Percentiles rank a stretch among this genome's conserved stretches.
Conservation (phyloP, 2,888 invertebrate species). For the Ctenicera cuprea region DNA sequence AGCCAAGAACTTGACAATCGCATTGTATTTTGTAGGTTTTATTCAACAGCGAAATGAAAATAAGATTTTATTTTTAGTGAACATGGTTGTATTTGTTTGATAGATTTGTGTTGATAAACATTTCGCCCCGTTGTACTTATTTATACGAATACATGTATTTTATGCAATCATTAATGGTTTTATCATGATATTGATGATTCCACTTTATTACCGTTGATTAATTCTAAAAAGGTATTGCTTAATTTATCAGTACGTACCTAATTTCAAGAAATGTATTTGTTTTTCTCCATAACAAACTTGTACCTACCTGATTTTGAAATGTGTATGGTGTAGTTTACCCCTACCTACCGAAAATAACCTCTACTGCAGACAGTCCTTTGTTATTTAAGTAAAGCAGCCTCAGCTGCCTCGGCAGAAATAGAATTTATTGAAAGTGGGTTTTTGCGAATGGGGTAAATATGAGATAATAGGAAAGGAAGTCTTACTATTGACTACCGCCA, state of each 20-base stretch:
- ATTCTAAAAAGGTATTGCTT: too few relatives aligned
- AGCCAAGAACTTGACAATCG: conserved; percentile 4
- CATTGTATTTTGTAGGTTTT: conserved; percentile 8
- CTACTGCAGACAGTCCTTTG: conserved; percentile 1
- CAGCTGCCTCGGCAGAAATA: conserved; percentile 7
- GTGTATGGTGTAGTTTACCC: conserved; percentile 5
- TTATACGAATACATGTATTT: neutral
- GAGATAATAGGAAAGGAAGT: conserved; percentile 16
- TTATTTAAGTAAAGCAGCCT: conserved; percentile 7
- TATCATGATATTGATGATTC: too few relatives aligned
- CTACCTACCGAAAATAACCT: conserved; percentile 8
- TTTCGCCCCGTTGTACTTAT: neutral
- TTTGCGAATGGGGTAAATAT: conserved; percentile 18
- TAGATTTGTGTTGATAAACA: conserved; percentile 15
- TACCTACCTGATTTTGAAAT: neutral
- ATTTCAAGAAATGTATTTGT: too few relatives aligned
- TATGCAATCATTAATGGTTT: too few relatives aligned
- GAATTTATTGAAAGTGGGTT: conserved; percentile 16
- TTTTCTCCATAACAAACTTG: conserved; percentile 3
- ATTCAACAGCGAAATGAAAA: neutral
- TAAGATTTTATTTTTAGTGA: neutral
- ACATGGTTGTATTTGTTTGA: neutral
- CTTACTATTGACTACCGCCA: conserved; percentile 1
- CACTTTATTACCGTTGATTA: too few relatives aligned
- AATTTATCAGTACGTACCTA: too few relatives aligned